A percentile compares a stretch with the other conserved stretches of the same genome.
Evolutionary conservation across 1,140 invertebrate genomes (phyloP).

Genomic region (Drosophila burlai): DNA sequence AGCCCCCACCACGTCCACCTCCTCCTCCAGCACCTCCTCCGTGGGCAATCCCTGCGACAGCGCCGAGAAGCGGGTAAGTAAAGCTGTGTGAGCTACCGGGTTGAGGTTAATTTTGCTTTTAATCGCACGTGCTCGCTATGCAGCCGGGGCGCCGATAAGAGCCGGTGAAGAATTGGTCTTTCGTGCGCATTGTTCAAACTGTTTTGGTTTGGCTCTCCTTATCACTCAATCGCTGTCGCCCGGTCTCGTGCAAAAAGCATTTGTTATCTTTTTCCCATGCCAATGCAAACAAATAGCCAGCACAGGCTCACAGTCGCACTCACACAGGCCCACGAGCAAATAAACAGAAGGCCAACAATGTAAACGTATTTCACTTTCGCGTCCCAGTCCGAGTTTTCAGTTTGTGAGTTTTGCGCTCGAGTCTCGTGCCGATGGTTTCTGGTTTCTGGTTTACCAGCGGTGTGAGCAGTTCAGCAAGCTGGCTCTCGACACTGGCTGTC

Average conservation of each 20-base stretch:
- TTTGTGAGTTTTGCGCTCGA: conserved; percentile 9
- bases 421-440: conserved; percentile 71
- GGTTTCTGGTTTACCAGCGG: conserved; percentile 41
- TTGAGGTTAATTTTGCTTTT: conserved; percentile 16
- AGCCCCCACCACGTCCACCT: conserved; percentile 72
- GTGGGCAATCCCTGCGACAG: conserved; percentile 83
- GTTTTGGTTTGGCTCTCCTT: conserved; percentile 16
- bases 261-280: conserved; percentile 58
- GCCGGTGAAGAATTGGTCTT: not conserved
- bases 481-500: conserved; percentile 14
- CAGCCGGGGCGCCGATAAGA: conserved; percentile 10
- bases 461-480: conserved; percentile 36
- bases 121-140: conserved; percentile 36
- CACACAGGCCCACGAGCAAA: conserved; percentile 16
- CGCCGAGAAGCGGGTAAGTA: conserved; percentile 82
- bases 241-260: conserved; percentile 47
- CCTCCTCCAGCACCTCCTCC: conserved; percentile 70
- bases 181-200: conserved; percentile 4
- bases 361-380: conserved; percentile 76
- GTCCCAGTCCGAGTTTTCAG: conserved; percentile 36
- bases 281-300: conserved; percentile 50
- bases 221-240: conserved; percentile 8
- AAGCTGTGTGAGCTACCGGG: not conserved
- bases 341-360: conserved; percentile 37
- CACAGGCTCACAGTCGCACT: conserved; percentile 8